These are phyloP conservation scores for Stomorhina lunata DNA, from an alignment of 2,888 invertebrate species.

Conservation along the genomic window DNA sequence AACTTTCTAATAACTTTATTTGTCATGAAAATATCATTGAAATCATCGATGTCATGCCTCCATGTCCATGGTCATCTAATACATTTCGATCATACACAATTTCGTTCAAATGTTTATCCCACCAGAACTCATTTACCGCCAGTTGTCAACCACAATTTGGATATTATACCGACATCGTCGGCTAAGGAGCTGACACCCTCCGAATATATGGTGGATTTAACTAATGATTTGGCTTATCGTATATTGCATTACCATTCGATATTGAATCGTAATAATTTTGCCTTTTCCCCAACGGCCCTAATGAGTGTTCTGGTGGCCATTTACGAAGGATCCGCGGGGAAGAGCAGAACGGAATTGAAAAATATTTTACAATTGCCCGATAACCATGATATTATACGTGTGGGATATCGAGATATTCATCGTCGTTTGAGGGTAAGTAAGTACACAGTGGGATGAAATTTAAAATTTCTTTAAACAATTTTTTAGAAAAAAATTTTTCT, in stretches of 20 bases:
- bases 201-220: conserved; percentile 89
- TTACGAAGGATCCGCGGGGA: conserved; percentile 88
- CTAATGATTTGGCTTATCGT: conserved; percentile 87
- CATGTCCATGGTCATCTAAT: conserved; percentile 72
- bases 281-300: conserved; percentile 91
- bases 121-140: conserved; percentile 70
- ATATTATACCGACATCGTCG: conserved; percentile 61
- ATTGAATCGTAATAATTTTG: conserved; percentile 89
- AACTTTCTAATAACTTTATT: conserved; percentile 23
- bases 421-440: conserved; percentile 86
- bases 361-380: conserved; percentile 86
- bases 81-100: conserved; percentile 75
- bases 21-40: background rate
- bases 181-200: conserved; percentile 81
- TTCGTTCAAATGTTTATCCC: conserved; percentile 71
- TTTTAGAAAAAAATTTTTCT: background rate
- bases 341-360: conserved; percentile 86
- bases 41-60: conserved; percentile 20
- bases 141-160: no score
- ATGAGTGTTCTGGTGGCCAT: conserved; percentile 89
- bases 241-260: conserved; percentile 86
- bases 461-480: no score
- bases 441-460: no score
- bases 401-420: conserved; percentile 91
- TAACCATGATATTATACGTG: conserved; percentile 86